Evolutionary conservation across 2,888 invertebrate genomes (phyloP), one percentile per base, ranked within the genome.

Genomic region (Oxytorus armatus): DNA sequence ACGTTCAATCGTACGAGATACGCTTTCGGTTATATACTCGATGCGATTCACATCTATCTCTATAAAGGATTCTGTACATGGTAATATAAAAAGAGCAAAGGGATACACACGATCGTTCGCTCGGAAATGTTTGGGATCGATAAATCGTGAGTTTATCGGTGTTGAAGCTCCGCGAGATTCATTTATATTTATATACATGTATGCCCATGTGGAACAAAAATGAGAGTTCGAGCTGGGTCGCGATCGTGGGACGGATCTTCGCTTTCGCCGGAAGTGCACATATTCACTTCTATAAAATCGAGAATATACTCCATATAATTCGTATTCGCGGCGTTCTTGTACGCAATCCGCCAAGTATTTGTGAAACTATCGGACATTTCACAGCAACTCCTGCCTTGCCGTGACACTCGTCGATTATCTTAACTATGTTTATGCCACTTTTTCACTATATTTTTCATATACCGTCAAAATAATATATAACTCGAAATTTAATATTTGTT

Each of bases 211-310:
- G n/a, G n/a, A n/a, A n/a, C n/a, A 39, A 53, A 51, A 47, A 49
- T 14, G 44, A 57, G 59, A 57, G 49, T 33, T 66, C 70, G 65
- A 63, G 74, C 57, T n/a, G 21, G 70, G 66, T 79, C 66, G 66
- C 66, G 70, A 79, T 79, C 79, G 79, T 76, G 76, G 79, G 79
- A 79, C 79, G 79, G 79, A 79, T 79, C 79, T 79, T 79, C 66
- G 76, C 79, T 79, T 79, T 79, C 79, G 79, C 79, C 79, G 79
- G 79, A 79, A 79, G 72, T 73, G 57, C 76, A 66, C 29, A 33
- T 65, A 33, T 70, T n/a, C 72, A 51, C 51, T 25, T 18, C 55
- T 72, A 39, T 39, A 39, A 72, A 39, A 63, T 77, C 53, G 29
- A 53, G 23, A 33, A 72, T 61, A 53, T 23, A 8, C 3, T 21